Base-by-base conservation (phyloP, 1,140 invertebrate genomes). In the Battus philenor region DNA sequence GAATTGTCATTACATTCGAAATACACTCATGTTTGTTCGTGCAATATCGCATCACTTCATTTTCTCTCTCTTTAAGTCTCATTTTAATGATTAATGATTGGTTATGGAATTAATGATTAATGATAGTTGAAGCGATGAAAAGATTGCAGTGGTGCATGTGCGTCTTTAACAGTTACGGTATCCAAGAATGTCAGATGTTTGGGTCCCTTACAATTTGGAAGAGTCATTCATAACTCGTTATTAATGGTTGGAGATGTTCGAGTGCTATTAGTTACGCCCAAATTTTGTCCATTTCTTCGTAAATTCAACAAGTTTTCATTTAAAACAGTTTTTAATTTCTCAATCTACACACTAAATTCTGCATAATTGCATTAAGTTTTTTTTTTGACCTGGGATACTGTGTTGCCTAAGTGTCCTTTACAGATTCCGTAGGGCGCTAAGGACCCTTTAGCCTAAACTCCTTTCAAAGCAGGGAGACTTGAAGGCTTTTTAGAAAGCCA, bases 61-160 rank as follows among this genome's bases (percentile, higher is more conserved):
- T 78, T 79, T 82, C 72, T 78, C 66, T 80, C 73, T 75, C 70
- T 82, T 82, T 82, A 82, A 82, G 75, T 78, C 78, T 82, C 78
- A 82, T 82, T 82, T 74, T 57, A 68, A 72, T 78, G 78, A 82
- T 82, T 67, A 72, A 82, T 77, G 77, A 71, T 68, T 38, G 44
- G 39, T 47, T 48, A 68, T 58, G 52, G 56, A 74, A 70, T 63
- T 63, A 58, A 67, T 79, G 73, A 82, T 82, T 62, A 68, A 82
- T 78, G 69, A 71, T 49, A 36, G 60, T 48, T 54, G 58, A 56
- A 53, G 54, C 55, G 75, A 72, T 80, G 78, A 82, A 82, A 82
- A 64, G 74, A 66, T 50, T 46, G 56, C 50, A 46, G 51, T 36
- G 43, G 56, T 56, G 60, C 76, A 80, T 73, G 50, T 77, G 67